Percentiles rank a stretch among this genome's conserved stretches.
phyloP scores from a whole-genome alignment of 1,140 invertebrate genomes.

The Temnothorax curvispinosus region DNA sequence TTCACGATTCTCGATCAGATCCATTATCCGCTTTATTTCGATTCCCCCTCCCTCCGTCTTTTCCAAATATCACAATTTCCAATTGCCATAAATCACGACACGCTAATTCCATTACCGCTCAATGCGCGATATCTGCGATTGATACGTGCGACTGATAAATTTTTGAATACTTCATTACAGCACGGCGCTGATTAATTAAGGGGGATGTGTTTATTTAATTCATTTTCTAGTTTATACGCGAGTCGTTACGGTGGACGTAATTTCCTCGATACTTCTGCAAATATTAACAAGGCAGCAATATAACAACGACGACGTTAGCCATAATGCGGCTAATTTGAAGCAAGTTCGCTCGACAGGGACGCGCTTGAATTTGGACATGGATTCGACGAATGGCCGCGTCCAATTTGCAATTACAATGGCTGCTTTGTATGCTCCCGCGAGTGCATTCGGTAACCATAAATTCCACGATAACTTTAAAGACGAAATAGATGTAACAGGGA shows the following conservation, averaged over 20 bases:
- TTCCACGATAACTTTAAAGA: slow-evolving; percentile 13
- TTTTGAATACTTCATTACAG: slow-evolving; percentile 24
- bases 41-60: neutral
- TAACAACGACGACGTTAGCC: slow-evolving; percentile 40
- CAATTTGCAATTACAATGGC: slow-evolving; percentile 58
- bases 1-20: neutral
- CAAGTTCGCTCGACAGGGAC: slow-evolving; percentile 32
- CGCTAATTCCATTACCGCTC: neutral
- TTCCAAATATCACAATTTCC: neutral
- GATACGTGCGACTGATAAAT: slow-evolving; percentile 5
- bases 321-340: slow-evolving; percentile 53
- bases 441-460: slow-evolving; percentile 35
- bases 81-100: neutral
- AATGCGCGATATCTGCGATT: neutral
- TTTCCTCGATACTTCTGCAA: slow-evolving; percentile 55
- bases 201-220: slow-evolving; percentile 21
- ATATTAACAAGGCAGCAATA: slow-evolving; percentile 53
- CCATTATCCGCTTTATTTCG: neutral
- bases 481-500: slow-evolving; percentile 11
- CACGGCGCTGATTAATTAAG: slow-evolving; percentile 38
- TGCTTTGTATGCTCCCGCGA: slow-evolving; percentile 13
- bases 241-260: slow-evolving; percentile 28
- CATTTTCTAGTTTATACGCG: slow-evolving; percentile 1
- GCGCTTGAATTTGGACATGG: slow-evolving; percentile 13
- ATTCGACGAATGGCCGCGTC: slow-evolving; percentile 33